Percentiles rank a stretch among this genome's conserved stretches.
Evolutionary conservation across 2,113 vertebrate species (phyloP).

Genomic region (Triplophysa dalaica): DNA sequence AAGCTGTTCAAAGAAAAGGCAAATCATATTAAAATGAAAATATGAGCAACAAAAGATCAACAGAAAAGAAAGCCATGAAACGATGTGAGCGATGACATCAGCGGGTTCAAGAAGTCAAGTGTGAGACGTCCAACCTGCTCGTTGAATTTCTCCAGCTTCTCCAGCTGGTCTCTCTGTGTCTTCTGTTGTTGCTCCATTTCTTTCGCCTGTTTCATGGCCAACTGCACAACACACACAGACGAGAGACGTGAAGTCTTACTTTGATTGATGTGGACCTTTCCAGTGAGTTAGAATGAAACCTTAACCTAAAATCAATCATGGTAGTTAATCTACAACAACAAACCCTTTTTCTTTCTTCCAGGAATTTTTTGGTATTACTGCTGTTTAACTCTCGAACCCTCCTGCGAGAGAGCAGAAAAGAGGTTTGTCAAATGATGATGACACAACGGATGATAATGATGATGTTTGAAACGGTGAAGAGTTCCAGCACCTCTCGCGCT

Average conservation of each 20-base stretch:
- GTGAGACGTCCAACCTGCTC: constrained; percentile 83
- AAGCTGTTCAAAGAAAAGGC: constrained; percentile 94
- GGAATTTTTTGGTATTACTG: constrained; percentile 99
- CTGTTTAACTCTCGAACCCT: constrained; percentile 96
- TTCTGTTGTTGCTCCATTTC: constrained; percentile 97
- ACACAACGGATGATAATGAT: neutral
- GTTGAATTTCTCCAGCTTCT: constrained; percentile 95
- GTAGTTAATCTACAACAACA: constrained; percentile 50
- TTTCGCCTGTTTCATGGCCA: constrained; percentile 97
- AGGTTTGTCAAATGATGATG: neutral
- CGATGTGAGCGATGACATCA: neutral
- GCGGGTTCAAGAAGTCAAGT: too few species aligned
- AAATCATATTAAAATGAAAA: constrained; percentile 77
- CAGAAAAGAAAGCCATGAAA: neutral
- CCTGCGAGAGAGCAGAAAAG: constrained; percentile 65
- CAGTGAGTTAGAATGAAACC: too few species aligned
- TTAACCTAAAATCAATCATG: too few species aligned
- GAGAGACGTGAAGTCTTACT: neutral
- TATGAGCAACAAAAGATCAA: constrained; percentile 27
- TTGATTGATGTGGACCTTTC: too few species aligned
- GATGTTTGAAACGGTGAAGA: too few species aligned
- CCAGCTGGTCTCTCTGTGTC: constrained; percentile 91
- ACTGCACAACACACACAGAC: constrained; percentile 64
- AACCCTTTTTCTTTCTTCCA: constrained; percentile 97
- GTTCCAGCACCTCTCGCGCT: constrained; percentile 86